Conservation (phyloP, 2,888 invertebrate genomes). For the Zonitis immaculata region DNA sequence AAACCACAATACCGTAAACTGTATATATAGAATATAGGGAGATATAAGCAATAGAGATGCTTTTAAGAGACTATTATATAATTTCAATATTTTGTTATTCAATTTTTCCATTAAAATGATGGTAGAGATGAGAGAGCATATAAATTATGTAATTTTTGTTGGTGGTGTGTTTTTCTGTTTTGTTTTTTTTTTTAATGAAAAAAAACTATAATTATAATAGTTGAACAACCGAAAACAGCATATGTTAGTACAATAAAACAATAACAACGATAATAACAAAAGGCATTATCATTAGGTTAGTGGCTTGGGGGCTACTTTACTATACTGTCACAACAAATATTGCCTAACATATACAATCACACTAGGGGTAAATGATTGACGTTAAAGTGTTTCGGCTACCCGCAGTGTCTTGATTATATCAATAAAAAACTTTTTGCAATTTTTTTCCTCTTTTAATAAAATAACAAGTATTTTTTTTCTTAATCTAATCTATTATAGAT, state of each 20-base stretch:
- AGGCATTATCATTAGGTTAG: conserved; percentile 27
- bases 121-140: too few relatives aligned
- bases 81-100: too few relatives aligned
- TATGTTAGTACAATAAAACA: conserved; percentile 28
- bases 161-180: too few relatives aligned
- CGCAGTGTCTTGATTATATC: background rate
- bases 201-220: too few relatives aligned
- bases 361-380: background rate
- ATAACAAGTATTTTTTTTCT: too few relatives aligned
- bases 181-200: background rate
- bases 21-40: too few relatives aligned
- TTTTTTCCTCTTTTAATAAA: too few relatives aligned
- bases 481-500: too few relatives aligned
- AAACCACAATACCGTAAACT: background rate
- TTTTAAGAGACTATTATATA: too few relatives aligned
- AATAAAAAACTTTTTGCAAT: background rate
- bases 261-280: conserved; percentile 30
- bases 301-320: conserved; percentile 6
- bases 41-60: too few relatives aligned
- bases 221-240: conserved; percentile 8
- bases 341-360: background rate
- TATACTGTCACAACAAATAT: background rate
- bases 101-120: too few relatives aligned
- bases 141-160: background rate
- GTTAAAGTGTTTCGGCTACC: background rate